Evolutionary conservation across 2,797 vertebrate genomes (phyloP), one percentile per base, ranked within the genome.

Genomic region (Calcarius lapponicus): DNA sequence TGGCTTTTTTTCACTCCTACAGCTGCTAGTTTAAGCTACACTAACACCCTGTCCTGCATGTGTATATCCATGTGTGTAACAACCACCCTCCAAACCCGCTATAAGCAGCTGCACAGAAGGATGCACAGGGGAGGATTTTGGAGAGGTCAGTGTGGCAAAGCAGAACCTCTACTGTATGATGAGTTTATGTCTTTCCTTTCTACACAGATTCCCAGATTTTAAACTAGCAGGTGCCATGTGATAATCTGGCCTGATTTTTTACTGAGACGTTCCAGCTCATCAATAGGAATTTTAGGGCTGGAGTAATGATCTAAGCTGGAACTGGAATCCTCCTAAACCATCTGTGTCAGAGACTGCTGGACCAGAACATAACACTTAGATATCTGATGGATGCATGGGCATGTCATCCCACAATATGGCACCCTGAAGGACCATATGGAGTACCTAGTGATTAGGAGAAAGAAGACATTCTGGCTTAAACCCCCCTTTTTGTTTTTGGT

Each of bases 281-380:
- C 3, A 5, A 69, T 58, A 86, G 65, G 16, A 80, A 74, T 87
- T 95, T 95, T 83, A 93, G 65, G 61, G 53, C 38, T 91, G 72
- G 50, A 84, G 65, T 87, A 83, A 94, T 91, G 92, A 80, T 94
- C 79, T 89, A 74, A 92, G 34, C 62, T 89, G 93, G 87, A 96
- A 88, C 42, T 31, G 48, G 38, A 93, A 91, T 90, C n/a, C 3
- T 5, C 34, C 72, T 90, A 85, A 95, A 92, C 84, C 85, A 91
- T 94, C 92, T 95, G 95, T 91, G 75, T 86, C 72, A 74, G 88
- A 74, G 50, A 40, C 53, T 78, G 67, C 42, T 91, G 84, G 86
- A 92, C 84, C 75, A 86, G 43, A 91, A 71, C 47, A 57, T 19
- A 86, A 32, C 38, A 71, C 80, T 95, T 87, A 80, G 7, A 29